phyloP scores from a whole-genome alignment of 2,888 invertebrate genomes.

The Tholera decimalis region DNA sequence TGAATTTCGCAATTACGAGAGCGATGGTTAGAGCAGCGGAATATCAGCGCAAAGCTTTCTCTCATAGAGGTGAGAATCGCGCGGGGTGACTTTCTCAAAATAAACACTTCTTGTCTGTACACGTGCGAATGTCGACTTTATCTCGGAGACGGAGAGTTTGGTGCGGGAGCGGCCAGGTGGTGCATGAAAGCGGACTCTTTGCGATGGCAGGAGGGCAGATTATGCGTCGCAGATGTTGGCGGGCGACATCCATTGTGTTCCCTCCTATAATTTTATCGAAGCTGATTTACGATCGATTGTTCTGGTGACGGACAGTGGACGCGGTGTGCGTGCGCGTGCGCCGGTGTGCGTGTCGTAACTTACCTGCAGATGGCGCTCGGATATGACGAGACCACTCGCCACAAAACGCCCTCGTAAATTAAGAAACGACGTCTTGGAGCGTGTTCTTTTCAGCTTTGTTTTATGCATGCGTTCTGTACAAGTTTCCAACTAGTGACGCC shows the following conservation, averaged over 20 bases:
- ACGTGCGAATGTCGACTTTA: constrained; percentile 90
- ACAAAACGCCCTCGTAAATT: constrained; percentile 88
- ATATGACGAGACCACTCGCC: constrained; percentile 78
- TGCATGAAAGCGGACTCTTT: constrained; percentile 86
- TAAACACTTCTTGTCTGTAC: constrained; percentile 90
- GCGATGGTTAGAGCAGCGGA: constrained; percentile 71
- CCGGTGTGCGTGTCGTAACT: constrained; percentile 78
- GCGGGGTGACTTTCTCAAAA: constrained; percentile 81
- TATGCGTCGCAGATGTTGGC: constrained; percentile 84
- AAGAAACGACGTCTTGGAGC: constrained; percentile 83
- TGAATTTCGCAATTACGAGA: constrained; percentile 91
- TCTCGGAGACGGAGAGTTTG: constrained; percentile 87
- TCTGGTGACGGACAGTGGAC: constrained; percentile 88
- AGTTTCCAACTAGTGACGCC: constrained; percentile 59
- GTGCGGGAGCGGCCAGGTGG: constrained; percentile 78
- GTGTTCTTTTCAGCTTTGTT: constrained; percentile 81
- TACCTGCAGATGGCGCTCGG: constrained; percentile 89
- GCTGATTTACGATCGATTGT: constrained; percentile 92
- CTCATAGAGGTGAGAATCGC: constrained; percentile 78
- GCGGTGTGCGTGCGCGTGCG: constrained; percentile 86
- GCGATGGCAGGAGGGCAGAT: constrained; percentile 82
- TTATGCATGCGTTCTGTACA: constrained; percentile 77
- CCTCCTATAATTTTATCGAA: constrained; percentile 92
- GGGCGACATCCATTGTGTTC: constrained; percentile 88
- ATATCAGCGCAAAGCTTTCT: constrained; percentile 75